Evolutionary conservation across 2,113 vertebrate genomes (phyloP).

Genomic region (Thamnaconus septentrionalis): DNA sequence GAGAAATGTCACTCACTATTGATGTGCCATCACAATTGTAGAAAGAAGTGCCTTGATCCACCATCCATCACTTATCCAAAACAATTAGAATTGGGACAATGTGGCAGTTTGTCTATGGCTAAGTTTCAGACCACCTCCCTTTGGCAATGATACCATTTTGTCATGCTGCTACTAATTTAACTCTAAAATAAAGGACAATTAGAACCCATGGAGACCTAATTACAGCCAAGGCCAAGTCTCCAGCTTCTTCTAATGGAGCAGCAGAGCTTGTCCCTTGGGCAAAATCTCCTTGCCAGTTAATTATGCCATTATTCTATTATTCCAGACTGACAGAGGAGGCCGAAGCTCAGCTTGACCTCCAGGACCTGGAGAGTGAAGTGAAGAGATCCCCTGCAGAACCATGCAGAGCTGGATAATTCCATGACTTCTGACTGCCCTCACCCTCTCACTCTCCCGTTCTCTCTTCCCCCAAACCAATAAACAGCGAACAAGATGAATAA

Average conservation of each 20-base stretch:
- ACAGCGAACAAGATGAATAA: constrained; percentile 53
- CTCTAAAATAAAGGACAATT: constrained; percentile 66
- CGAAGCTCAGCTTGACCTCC: constrained; percentile 54
- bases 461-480: constrained; percentile 27
- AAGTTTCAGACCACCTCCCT: constrained; percentile 1
- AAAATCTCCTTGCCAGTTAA: constrained; percentile 68
- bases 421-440: constrained; percentile 18
- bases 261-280: constrained; percentile 50
- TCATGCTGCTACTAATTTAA: constrained; percentile 43
- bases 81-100: constrained; percentile 29
- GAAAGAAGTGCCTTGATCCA: too few species aligned
- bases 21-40: too few species aligned
- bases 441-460: constrained; percentile 8
- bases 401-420: constrained; percentile 25
- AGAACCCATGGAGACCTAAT: constrained; percentile 75
- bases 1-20: too few species aligned
- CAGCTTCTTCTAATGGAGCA: constrained; percentile 51
- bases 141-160: constrained; percentile 16
- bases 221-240: constrained; percentile 57
- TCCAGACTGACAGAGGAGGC: constrained; percentile 52
- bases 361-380: constrained; percentile 44
- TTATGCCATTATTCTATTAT: constrained; percentile 77
- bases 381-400: constrained; percentile 44
- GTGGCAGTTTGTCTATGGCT: constrained; percentile 7
- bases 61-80: constrained; percentile 7